phyloP scores from a whole-genome alignment of 2,888 invertebrate species.

The Thymelicus sylvestris region DNA sequence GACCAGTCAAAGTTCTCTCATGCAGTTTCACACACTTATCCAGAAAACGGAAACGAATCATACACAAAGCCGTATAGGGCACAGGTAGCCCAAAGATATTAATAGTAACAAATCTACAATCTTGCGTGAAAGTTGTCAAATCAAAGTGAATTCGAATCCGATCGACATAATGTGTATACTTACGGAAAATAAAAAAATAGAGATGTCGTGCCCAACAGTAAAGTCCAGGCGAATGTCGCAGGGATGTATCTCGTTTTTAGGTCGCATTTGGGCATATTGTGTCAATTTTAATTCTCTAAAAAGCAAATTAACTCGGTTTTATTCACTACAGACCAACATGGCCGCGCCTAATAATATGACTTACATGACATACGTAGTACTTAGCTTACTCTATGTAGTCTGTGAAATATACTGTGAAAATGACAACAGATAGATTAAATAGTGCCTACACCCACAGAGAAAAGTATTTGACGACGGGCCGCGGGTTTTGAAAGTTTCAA shows the following conservation, averaged over 20 bases:
- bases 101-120: constrained; percentile 74
- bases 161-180: constrained; percentile 86
- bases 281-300: constrained; percentile 79
- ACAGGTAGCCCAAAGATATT: constrained; percentile 67
- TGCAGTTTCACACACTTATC: constrained; percentile 1
- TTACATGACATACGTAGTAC: constrained; percentile 48
- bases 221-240: constrained; percentile 98
- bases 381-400: no score
- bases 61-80: constrained; percentile 54
- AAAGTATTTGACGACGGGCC: no score
- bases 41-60: constrained; percentile 31
- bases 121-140: constrained; percentile 81
- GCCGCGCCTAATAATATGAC: constrained; percentile 85
- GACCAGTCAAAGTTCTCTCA: constrained; percentile 11
- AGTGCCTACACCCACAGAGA: not conserved
- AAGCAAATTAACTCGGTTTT: constrained; percentile 77
- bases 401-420: no score
- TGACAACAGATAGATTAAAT: no score
- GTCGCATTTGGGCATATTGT: constrained; percentile 97
- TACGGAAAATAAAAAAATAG: constrained; percentile 99
- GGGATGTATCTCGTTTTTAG: constrained; percentile 98
- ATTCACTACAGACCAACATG: constrained; percentile 86
- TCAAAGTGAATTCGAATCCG: constrained; percentile 70
- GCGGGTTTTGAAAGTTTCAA: no score
- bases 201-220: constrained; percentile 96